Evolutionary conservation across 2,113 vertebrate genomes (phyloP).

Genomic region (Hippocampus mohnikei): DNA sequence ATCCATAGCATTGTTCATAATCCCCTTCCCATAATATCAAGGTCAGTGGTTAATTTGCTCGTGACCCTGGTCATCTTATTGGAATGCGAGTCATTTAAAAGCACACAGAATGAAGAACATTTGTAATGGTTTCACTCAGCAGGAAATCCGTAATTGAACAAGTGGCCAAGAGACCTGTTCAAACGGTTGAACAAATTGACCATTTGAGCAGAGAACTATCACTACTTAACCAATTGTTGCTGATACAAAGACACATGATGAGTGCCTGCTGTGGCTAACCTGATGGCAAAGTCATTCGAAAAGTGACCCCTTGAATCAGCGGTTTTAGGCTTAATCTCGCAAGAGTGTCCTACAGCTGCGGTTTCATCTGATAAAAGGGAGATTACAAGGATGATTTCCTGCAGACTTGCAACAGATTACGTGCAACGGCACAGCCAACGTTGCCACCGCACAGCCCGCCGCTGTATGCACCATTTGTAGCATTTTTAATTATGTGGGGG

Average conservation of each 20-base stretch:
- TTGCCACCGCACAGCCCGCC: neutral
- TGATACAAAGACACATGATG: too few relatives aligned
- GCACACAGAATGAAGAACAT: neutral
- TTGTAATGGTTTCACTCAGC: neutral
- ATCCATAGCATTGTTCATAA: constrained; percentile 32
- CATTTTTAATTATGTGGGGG: neutral
- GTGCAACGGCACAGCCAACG: constrained; percentile 11
- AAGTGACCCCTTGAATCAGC: constrained; percentile 26
- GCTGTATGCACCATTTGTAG: neutral
- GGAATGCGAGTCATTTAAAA: neutral
- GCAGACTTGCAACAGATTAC: constrained; percentile 48
- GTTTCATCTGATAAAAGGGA: constrained; percentile 59
- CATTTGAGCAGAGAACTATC: neutral
- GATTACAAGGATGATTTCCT: constrained; percentile 61
- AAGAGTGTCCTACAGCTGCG: constrained; percentile 27
- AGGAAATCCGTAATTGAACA: neutral
- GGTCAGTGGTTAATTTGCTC: constrained; percentile 14
- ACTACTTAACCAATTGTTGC: neutral
- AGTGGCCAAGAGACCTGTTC: neutral
- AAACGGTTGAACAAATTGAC: neutral
- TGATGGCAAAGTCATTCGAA: constrained; percentile 28
- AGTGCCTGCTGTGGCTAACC: constrained; percentile 15
- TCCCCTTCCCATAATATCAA: constrained; percentile 20
- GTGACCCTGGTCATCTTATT: constrained; percentile 14
- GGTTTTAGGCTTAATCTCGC: constrained; percentile 49